These are phyloP conservation scores for Chymomyza amoena DNA, from an alignment of 2,888 invertebrate species.

Conservation along the genomic window DNA sequence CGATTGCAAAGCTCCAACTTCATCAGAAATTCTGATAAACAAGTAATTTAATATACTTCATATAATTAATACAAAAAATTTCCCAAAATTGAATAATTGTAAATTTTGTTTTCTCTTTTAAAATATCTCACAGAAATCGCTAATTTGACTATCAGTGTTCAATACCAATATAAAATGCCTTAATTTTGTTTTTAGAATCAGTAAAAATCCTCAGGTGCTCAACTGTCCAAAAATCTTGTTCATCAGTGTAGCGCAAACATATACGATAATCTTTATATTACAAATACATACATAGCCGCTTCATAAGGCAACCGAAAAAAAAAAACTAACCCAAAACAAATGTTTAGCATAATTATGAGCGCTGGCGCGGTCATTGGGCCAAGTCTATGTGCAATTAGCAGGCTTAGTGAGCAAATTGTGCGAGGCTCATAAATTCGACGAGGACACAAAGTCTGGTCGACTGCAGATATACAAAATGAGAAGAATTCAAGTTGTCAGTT, in stretches of 20 bases:
- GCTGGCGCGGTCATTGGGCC: slow-evolving; percentile 23
- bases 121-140: too few species aligned
- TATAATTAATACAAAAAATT: too few species aligned
- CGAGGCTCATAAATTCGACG: slow-evolving; percentile 24
- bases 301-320: neutral
- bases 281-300: slow-evolving; percentile 61
- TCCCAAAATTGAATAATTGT: too few species aligned
- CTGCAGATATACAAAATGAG: slow-evolving; percentile 57
- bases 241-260: slow-evolving; percentile 7
- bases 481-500: slow-evolving; percentile 54
- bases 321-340: slow-evolving; percentile 35
- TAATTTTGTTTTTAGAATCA: neutral
- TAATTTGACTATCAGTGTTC: too few species aligned
- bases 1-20: too few species aligned
- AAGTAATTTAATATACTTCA: too few species aligned
- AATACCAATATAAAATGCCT: too few species aligned
- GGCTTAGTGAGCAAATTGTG: slow-evolving; percentile 56
- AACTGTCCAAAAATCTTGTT: neutral
- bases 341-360: slow-evolving; percentile 52
- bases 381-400: slow-evolving; percentile 74
- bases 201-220: slow-evolving; percentile 4
- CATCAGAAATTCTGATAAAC: too few species aligned
- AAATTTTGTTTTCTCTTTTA: too few species aligned
- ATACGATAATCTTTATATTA: slow-evolving; percentile 47
- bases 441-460: slow-evolving; percentile 53